Evolutionary conservation across 2,797 vertebrate genomes (phyloP).

Genomic region (Acanthurus lineatus): DNA sequence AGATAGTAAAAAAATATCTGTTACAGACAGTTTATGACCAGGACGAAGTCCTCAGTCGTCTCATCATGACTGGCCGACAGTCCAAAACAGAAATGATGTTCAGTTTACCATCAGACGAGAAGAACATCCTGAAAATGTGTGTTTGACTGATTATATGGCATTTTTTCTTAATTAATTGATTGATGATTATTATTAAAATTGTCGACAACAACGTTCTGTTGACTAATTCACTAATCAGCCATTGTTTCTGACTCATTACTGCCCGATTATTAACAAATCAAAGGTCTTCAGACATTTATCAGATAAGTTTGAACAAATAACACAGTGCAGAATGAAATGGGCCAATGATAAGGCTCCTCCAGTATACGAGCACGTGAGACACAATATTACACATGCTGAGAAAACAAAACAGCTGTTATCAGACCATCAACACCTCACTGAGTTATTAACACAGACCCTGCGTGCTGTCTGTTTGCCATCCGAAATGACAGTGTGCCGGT

Average conservation of each 20-base stretch:
- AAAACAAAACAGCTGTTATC: constrained; percentile 1
- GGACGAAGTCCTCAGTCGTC: neutral
- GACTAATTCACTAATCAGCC: neutral
- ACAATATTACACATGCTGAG: neutral
- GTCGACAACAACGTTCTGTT: neutral
- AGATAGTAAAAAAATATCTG: neutral
- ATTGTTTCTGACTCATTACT: neutral
- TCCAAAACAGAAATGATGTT: neutral
- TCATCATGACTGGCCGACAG: neutral
- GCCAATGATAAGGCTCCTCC: no score
- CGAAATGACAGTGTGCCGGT: no score
- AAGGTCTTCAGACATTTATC: no score
- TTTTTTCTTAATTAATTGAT: neutral
- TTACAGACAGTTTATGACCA: no score
- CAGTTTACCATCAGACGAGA: neutral
- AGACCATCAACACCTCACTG: neutral
- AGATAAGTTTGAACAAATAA: no score
- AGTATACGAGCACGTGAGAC: neutral
- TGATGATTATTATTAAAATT: neutral
- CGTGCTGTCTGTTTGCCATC: neutral
- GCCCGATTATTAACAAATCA: no score
- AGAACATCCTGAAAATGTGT: no score
- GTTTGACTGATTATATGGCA: rapidly evolving
- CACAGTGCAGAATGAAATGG: neutral
- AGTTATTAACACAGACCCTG: neutral